Conservation (phyloP, 2,888 invertebrate species). For the Lycia hirtaria region DNA sequence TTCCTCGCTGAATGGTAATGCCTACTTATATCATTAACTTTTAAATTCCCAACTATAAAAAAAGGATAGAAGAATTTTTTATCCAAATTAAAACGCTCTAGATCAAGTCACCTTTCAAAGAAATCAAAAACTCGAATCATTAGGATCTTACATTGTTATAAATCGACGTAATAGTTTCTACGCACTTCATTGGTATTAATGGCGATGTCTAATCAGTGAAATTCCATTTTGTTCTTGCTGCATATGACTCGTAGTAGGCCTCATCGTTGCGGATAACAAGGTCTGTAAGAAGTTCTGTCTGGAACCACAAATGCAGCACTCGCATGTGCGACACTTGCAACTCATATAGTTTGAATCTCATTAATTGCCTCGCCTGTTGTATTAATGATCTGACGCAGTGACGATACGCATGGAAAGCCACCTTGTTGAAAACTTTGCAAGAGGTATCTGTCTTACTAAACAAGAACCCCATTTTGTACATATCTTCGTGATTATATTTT, state of each 20-base stretch:
- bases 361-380: accelerated
- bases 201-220: not conserved
- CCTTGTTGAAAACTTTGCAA: constrained; percentile 8
- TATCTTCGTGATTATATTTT: not conserved
- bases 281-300: constrained; percentile 2
- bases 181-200: too few relatives aligned
- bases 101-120: too few relatives aligned
- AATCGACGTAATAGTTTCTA: too few relatives aligned
- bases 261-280: not conserved
- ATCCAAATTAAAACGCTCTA: too few relatives aligned
- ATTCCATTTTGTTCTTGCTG: not conserved
- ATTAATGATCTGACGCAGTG: not conserved
- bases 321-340: constrained; percentile 2
- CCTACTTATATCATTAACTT: too few relatives aligned
- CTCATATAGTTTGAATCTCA: not conserved
- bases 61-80: too few relatives aligned
- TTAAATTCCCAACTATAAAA: too few relatives aligned
- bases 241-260: not conserved
- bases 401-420: constrained; percentile 1
- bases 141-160: too few relatives aligned
- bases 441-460: constrained; percentile 1
- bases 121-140: too few relatives aligned
- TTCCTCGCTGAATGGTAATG: too few relatives aligned
- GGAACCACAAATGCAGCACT: constrained; percentile 2
- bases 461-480: constrained; percentile 4